These are phyloP conservation scores for Pharmacophagus antenor DNA, from an alignment of 2,888 invertebrate species.

Conservation along the genomic window DNA sequence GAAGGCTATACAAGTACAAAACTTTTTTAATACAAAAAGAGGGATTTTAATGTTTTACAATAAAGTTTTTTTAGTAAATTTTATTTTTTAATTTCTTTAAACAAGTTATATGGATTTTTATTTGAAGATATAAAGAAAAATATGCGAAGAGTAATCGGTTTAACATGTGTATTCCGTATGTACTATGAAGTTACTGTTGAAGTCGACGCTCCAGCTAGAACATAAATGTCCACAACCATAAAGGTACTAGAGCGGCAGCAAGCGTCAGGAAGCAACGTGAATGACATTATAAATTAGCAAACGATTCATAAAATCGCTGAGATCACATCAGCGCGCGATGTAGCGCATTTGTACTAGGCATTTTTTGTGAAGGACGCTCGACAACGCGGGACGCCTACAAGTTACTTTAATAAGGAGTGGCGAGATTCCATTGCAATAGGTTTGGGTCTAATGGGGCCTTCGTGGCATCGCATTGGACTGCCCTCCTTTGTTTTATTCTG, in stretches of 20 bases:
- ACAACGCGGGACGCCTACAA: conserved; percentile 66
- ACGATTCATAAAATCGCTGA: conserved; percentile 46
- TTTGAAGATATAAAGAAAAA: too few species aligned
- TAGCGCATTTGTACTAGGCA: conserved; percentile 50
- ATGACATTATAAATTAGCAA: conserved; percentile 26
- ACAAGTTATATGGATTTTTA: too few species aligned
- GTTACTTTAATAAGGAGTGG: conserved; percentile 42
- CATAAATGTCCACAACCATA: conserved; percentile 8
- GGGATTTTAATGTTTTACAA: too few species aligned
- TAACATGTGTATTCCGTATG: too few species aligned
- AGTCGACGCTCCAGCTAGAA: not conserved
- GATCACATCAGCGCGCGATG: conserved; percentile 59
- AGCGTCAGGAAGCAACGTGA: conserved; percentile 30
- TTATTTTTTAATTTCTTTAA: too few species aligned
- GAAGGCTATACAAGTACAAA: too few species aligned
- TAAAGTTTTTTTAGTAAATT: too few species aligned
- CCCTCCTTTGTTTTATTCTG: conserved; percentile 30
- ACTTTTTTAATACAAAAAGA: too few species aligned
- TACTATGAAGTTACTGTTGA: too few species aligned
- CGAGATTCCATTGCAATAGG: conserved; percentile 26
- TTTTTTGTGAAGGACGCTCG: conserved; percentile 62
- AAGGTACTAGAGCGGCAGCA: conserved; percentile 23
- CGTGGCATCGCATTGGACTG: conserved; percentile 9
- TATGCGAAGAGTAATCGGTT: too few species aligned
- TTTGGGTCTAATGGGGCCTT: conserved; percentile 21